phyloP scores from a whole-genome alignment of 2,888 invertebrate genomes.

The Melanotus villosus region DNA sequence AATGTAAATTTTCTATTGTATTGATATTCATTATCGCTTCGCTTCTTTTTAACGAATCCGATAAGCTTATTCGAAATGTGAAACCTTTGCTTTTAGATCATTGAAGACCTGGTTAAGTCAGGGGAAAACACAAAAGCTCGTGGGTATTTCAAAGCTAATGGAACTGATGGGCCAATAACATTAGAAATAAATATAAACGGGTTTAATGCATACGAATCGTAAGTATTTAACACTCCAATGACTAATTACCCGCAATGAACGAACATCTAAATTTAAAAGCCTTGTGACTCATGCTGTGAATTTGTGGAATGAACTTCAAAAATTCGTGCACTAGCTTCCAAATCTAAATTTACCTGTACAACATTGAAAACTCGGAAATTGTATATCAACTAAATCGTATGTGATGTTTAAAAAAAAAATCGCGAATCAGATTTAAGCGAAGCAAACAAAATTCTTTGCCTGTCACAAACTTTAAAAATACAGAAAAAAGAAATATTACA shows the following conservation, averaged over 20 bases:
- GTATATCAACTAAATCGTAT: too few relatives aligned
- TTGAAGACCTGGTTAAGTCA: too few relatives aligned
- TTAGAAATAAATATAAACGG: neutral
- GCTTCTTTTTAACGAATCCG: too few relatives aligned
- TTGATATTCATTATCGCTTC: too few relatives aligned
- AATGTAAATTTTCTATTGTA: slow-evolving; percentile 13
- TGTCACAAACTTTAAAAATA: neutral
- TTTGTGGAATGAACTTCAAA: neutral
- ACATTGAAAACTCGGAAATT: too few relatives aligned
- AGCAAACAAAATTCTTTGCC: neutral
- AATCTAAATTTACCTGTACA: neutral
- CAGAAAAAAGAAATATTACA: neutral
- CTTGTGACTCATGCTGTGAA: slow-evolving; percentile 2
- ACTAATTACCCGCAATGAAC: slow-evolving; percentile 31
- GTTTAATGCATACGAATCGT: neutral
- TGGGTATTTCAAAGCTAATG: neutral
- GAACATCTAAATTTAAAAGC: slow-evolving; percentile 27
- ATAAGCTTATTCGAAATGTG: too few relatives aligned
- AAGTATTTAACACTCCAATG: slow-evolving; percentile 5
- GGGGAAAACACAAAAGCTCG: too few relatives aligned
- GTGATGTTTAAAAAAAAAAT: neutral
- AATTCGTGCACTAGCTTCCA: neutral
- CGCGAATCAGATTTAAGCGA: neutral
- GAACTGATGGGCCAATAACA: neutral
- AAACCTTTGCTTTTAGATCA: too few relatives aligned